Evolutionary conservation across 1,140 invertebrate genomes (phyloP).

Genomic region (Drosophila repletoides): DNA sequence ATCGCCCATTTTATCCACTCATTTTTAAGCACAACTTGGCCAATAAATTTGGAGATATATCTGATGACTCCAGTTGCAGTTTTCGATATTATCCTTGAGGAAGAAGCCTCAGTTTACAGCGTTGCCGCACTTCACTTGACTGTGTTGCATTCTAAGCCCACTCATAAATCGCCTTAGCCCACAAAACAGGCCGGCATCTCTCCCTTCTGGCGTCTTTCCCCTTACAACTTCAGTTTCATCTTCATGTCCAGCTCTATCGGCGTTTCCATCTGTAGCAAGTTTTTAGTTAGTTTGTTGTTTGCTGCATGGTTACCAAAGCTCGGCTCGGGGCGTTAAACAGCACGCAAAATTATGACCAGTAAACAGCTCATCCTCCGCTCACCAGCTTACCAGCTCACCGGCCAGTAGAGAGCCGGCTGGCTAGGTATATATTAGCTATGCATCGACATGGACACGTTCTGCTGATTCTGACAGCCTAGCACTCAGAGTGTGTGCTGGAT

Average conservation of each 20-base stretch:
- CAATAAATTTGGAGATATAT: too few relatives aligned
- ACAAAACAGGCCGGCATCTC: background rate
- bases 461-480: conserved; percentile 20
- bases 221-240: too few relatives aligned
- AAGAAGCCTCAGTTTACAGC: background rate
- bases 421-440: background rate
- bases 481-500: background rate
- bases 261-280: conserved; percentile 28
- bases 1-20: too few relatives aligned
- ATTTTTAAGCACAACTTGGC: too few relatives aligned
- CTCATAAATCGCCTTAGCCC: conserved; percentile 8
- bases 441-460: conserved; percentile 34
- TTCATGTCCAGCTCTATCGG: background rate
- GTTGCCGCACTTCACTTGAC: conserved; percentile 10
- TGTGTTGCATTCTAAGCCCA: background rate
- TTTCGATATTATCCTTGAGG: too few relatives aligned
- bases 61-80: too few relatives aligned
- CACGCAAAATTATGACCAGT: conserved; percentile 60
- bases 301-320: too few relatives aligned
- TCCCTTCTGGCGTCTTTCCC: background rate
- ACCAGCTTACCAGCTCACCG: too few relatives aligned
- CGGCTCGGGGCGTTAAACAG: conserved; percentile 46
- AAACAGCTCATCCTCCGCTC: conserved; percentile 5
- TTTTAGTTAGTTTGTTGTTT: conserved; percentile 28
- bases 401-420: background rate